Conservation (phyloP, 1,140 invertebrate genomes). For the Pachypeltis micranthus region DNA sequence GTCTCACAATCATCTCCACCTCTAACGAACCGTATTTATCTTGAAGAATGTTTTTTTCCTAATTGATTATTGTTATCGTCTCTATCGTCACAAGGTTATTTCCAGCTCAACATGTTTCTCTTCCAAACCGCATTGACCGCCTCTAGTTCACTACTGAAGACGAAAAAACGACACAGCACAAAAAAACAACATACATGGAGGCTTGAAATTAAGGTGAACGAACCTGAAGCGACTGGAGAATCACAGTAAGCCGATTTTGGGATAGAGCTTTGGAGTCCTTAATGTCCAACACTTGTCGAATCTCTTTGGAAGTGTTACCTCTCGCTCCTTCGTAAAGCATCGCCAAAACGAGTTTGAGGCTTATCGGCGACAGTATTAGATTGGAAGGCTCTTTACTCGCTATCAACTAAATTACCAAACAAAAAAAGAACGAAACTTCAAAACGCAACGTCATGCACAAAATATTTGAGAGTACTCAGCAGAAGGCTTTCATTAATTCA, state of each 20-base stretch:
- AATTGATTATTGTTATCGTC: no score
- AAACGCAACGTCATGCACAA: background rate
- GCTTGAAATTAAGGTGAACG: background rate
- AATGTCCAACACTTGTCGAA: constrained; percentile 34
- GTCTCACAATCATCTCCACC: no score
- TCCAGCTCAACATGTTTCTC: no score
- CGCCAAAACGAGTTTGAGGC: constrained; percentile 59
- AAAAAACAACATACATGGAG: constrained; percentile 7
- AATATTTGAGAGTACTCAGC: constrained; percentile 11
- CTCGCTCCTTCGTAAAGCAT: constrained; percentile 59
- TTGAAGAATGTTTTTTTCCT: no score
- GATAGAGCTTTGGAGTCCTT: constrained; percentile 22
- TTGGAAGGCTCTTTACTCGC: constrained; percentile 38
- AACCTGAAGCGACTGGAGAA: constrained; percentile 37
- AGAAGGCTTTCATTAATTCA: background rate
- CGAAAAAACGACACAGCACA: no score
- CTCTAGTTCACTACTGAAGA: no score
- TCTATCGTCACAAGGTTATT: no score
- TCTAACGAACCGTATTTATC: no score
- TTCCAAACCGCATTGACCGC: no score
- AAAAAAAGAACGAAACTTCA: constrained; percentile 11
- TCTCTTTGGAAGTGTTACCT: constrained; percentile 46
- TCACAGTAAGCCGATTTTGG: constrained; percentile 36
- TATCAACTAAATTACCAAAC: constrained; percentile 29
- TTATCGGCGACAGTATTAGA: constrained; percentile 65